phyloP scores from a whole-genome alignment of 2,888 invertebrate genomes.

The Papilio protenor region DNA sequence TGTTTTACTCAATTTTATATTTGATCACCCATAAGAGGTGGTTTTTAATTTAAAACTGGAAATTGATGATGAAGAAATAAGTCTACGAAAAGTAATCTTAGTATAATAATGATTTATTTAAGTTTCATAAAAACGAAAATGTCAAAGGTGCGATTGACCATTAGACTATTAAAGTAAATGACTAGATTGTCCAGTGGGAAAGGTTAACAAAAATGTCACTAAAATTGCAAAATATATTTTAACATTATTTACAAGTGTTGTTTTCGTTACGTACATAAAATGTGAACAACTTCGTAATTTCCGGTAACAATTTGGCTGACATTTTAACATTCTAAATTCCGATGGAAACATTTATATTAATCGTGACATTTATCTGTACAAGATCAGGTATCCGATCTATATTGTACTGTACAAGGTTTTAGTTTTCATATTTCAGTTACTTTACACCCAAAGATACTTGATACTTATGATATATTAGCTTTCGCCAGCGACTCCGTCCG shows the following conservation, averaged over 20 bases:
- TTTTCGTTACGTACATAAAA: slow-evolving; percentile 6
- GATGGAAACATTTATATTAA: slow-evolving; percentile 35
- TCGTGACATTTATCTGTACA: slow-evolving; percentile 27
- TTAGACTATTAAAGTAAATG: background rate
- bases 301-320: slow-evolving; percentile 26
- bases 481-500: background rate
- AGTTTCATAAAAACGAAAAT: background rate
- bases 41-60: no score
- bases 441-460: slow-evolving; percentile 11
- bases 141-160: background rate
- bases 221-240: slow-evolving; percentile 1
- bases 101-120: background rate
- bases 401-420: slow-evolving; percentile 34
- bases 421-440: slow-evolving; percentile 24
- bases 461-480: background rate
- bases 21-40: no score
- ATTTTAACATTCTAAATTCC: slow-evolving; percentile 43
- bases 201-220: slow-evolving; percentile 4
- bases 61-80: no score
- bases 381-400: slow-evolving; percentile 29
- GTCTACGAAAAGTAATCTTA: no score
- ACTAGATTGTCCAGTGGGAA: background rate
- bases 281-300: background rate
- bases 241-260: background rate
- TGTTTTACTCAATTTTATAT: no score